These are phyloP conservation scores for Sebastes jordani DNA, from an alignment of 2,797 vertebrate genomes.

Conservation along the genomic window DNA sequence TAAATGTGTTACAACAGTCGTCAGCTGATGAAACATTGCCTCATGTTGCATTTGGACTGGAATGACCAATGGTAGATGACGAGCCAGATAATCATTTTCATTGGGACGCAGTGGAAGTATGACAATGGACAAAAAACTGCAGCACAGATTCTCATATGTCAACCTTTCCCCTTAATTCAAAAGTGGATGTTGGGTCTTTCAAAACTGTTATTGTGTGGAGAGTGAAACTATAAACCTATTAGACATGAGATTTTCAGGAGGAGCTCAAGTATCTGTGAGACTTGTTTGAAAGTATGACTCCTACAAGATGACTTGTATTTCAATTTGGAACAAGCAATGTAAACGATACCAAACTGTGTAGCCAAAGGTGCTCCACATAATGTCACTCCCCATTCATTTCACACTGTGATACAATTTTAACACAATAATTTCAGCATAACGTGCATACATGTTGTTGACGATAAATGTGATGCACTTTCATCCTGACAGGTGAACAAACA, in stretches of 20 bases:
- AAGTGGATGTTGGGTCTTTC: conserved; percentile 32
- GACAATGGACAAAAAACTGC: conserved; percentile 31
- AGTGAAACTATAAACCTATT: conserved; percentile 43
- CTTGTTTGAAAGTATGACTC: conserved; percentile 62
- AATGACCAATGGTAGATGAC: conserved; percentile 40
- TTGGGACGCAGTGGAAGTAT: conserved; percentile 30
- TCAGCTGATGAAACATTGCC: conserved; percentile 70
- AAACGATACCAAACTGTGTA: conserved; percentile 57
- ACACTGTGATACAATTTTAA: conserved; percentile 40
- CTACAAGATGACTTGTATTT: conserved; percentile 60
- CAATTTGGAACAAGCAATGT: conserved; percentile 57
- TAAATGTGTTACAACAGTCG: conserved; percentile 55
- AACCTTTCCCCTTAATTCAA: conserved; percentile 15
- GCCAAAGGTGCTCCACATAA: conserved; percentile 61
- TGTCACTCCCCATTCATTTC: conserved; percentile 58
- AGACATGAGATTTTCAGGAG: conserved; percentile 37
- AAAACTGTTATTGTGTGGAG: conserved; percentile 48
- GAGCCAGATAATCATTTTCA: conserved; percentile 42
- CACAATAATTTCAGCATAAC: conserved; percentile 38
- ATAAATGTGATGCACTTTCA: conserved; percentile 41
- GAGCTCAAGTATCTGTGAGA: conserved; percentile 32
- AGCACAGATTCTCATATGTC: conserved; percentile 31
- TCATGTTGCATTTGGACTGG: conserved; percentile 56
- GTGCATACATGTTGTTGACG: conserved; percentile 26
- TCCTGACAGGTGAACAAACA: conserved; percentile 77